Evolutionary conservation across 2,888 invertebrate species (phyloP).

Genomic region (Ethmia dodecea): DNA sequence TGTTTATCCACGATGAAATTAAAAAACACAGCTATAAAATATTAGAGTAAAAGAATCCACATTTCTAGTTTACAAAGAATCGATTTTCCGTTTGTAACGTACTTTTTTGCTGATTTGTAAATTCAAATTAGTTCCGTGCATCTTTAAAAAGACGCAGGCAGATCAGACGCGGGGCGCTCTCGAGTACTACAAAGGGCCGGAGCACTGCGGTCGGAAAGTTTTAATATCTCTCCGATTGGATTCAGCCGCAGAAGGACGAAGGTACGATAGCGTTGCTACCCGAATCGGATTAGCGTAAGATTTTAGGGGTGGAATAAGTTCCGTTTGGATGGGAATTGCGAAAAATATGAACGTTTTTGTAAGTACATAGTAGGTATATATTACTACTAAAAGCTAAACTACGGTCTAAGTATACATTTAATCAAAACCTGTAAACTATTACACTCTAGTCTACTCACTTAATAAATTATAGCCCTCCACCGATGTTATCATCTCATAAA

Average conservation of each 20-base stretch:
- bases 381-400: too few relatives aligned
- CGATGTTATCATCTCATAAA: too few relatives aligned
- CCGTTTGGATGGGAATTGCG: too few relatives aligned
- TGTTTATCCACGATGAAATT: background rate
- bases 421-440: too few relatives aligned
- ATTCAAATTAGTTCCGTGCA: slow-evolving; percentile 41
- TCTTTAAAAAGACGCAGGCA: slow-evolving; percentile 42
- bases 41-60: background rate
- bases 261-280: slow-evolving; percentile 25
- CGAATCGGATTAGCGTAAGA: too few relatives aligned
- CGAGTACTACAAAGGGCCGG: slow-evolving; percentile 49
- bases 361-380: too few relatives aligned
- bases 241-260: slow-evolving; percentile 57
- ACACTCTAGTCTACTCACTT: too few relatives aligned
- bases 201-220: slow-evolving; percentile 62
- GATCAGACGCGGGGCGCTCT: slow-evolving; percentile 36
- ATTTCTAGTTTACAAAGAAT: background rate
- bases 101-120: slow-evolving; percentile 25
- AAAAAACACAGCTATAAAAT: background rate
- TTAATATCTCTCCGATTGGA: slow-evolving; percentile 75
- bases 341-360: too few relatives aligned
- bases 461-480: too few relatives aligned
- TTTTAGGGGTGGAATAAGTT: too few relatives aligned
- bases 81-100: background rate
- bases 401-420: too few relatives aligned